Base-by-base conservation (phyloP, 2,888 invertebrate genomes). In the Meloe dianella region DNA sequence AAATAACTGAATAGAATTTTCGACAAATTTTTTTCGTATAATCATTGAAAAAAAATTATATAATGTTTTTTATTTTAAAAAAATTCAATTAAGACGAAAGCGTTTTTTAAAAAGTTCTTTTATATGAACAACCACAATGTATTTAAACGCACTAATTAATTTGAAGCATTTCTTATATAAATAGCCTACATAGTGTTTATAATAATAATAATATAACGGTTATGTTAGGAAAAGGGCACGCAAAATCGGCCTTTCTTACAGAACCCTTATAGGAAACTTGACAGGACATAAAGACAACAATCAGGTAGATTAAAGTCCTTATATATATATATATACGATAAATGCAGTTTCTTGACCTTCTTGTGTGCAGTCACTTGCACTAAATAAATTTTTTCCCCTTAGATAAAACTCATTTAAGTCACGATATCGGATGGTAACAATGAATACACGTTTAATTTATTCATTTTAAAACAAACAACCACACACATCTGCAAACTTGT, bases 321-420 rank as follows among this genome's bases (percentile, higher is more conserved):
- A 47, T 47, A 51, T 24, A 10, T 4, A 66, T 65, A 70, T 63
- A 57, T 63, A 32, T 35, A 57, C 63, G 60, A 51, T 67, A 67
- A 64, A 65, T 71, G 68, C 69, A 73, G 74, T 69, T 74, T 74
- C 72, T 74, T 74, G 74, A 73, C 73, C 74, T 73, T 70, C 64
- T 51, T 67, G 64, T 73, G 73, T 65, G 72, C 72, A 69, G 61
- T 73, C 74, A 73, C 71, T 74, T 73, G 74, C 73, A 73, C 73
- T 73, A 74, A 72, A 74, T 72, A 69, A 71, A 35, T 47, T 47
- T 47, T 47, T 20, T 20, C 12, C 8, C 10, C 10, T 20, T 47
- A 27, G 57, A 68, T 61, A 65, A 70, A 66, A 68, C 66, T 68
- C 68, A 70, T 68, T 70, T 66, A 66, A 47, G 8, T 47, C 10